phyloP scores from a whole-genome alignment of 2,888 invertebrate genomes.

The Trichopoda pennipes region DNA sequence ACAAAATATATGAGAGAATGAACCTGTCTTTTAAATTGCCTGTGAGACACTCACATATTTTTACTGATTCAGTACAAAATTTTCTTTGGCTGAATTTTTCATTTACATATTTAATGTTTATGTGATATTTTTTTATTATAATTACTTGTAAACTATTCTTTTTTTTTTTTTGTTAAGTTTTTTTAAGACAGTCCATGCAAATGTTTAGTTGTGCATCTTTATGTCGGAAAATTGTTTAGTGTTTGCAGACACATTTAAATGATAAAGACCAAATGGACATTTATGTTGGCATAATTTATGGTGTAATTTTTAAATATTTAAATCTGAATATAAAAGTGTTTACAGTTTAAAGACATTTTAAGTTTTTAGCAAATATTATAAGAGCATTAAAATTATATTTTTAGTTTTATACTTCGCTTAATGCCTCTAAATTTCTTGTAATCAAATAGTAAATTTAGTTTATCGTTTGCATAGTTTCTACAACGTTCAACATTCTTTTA shows the following conservation, averaged over 20 bases:
- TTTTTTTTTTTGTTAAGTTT: neutral
- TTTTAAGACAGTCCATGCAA: neutral
- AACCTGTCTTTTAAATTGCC: neutral
- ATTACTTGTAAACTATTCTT: constrained; percentile 3
- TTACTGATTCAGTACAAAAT: neutral
- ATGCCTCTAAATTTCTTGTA: constrained; percentile 3
- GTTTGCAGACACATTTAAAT: constrained; percentile 55
- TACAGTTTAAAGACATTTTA: constrained; percentile 49
- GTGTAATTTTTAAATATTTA: constrained; percentile 41
- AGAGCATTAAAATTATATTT: constrained; percentile 4
- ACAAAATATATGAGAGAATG: too few species aligned
- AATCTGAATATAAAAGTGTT: constrained; percentile 20
- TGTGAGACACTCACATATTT: neutral
- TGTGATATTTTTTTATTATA: constrained; percentile 63
- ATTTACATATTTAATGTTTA: constrained; percentile 44
- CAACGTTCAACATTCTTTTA: neutral
- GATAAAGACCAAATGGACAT: constrained; percentile 50
- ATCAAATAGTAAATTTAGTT: constrained; percentile 19
- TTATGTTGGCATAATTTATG: constrained; percentile 62
- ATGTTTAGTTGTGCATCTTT: neutral
- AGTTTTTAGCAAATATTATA: constrained; percentile 38
- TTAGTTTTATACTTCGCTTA: neutral
- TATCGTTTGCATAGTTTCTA: neutral
- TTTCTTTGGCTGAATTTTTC: neutral
- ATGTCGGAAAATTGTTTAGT: constrained; percentile 20